Evolutionary conservation across 2,113 vertebrate species (phyloP).

Genomic region (Scomber japonicus): DNA sequence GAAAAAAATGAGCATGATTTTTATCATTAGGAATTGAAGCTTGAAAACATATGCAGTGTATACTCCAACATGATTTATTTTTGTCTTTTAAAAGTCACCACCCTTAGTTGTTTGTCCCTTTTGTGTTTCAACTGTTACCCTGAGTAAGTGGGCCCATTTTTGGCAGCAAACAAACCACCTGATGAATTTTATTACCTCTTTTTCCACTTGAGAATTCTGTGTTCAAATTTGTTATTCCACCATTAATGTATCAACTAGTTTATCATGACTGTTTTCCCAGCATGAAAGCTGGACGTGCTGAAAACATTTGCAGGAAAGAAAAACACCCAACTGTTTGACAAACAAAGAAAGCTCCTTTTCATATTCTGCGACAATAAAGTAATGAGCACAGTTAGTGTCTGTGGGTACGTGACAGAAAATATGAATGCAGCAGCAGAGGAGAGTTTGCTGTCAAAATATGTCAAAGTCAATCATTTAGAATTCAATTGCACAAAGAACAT

Average conservation of each 20-base stretch:
- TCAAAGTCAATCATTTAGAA: neutral
- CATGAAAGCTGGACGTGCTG: neutral
- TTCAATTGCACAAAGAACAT: neutral
- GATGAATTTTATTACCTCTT: neutral
- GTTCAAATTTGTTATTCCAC: neutral
- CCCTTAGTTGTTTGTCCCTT: constrained; percentile 1
- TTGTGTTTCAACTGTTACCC: constrained; percentile 16
- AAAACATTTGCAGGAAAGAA: constrained; percentile 9
- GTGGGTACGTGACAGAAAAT: neutral
- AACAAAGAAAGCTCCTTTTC: constrained; percentile 23
- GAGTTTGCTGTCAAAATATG: too few relatives aligned
- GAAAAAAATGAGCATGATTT: neutral
- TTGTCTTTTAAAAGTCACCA: constrained; percentile 8
- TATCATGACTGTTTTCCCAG: neutral
- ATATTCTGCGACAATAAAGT: constrained; percentile 24
- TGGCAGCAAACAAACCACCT: neutral
- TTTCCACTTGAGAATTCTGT: neutral
- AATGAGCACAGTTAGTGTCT: constrained; percentile 4
- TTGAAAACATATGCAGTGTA: neutral
- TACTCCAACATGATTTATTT: too few relatives aligned
- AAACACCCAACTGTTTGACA: neutral
- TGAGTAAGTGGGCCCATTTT: neutral
- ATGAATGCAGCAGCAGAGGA: constrained; percentile 19
- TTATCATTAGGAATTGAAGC: constrained; percentile 29
- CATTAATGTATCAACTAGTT: neutral